A percentile compares a stretch with the other conserved stretches of the same genome.
Conservation (phyloP, 2,888 invertebrate genomes). For the Drosophila mettleri region DNA sequence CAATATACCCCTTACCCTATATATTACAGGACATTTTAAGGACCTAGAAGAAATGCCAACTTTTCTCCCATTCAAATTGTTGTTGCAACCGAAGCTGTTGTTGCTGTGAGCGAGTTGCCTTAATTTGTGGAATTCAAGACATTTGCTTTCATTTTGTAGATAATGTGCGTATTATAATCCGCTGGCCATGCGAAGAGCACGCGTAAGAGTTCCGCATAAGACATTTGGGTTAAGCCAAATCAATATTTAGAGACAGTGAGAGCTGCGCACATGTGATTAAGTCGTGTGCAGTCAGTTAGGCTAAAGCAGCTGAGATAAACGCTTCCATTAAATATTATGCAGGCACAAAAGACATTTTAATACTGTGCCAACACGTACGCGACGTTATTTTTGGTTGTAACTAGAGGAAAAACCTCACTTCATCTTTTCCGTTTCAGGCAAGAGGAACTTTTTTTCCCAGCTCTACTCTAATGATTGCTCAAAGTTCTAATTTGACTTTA, state of each 20-base stretch:
- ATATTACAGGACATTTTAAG: constrained; percentile 21
- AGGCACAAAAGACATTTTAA: constrained; percentile 67
- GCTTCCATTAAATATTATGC: constrained; percentile 65
- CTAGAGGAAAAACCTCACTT: constrained; percentile 9
- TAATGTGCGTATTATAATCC: constrained; percentile 74
- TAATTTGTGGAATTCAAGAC: constrained; percentile 77
- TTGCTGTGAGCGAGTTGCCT: constrained; percentile 37
- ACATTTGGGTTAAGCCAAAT: constrained; percentile 52
- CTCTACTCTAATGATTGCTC: constrained; percentile 51
- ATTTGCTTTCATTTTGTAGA: constrained; percentile 74
- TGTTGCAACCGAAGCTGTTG: constrained; percentile 8
- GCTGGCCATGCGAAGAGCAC: constrained; percentile 43
- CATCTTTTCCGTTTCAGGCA: constrained; percentile 1
- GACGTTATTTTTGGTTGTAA: constrained; percentile 22
- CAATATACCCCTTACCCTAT: not conserved
- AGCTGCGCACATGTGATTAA: constrained; percentile 62
- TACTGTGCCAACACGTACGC: constrained; percentile 36
- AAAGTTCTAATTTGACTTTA: constrained; percentile 69
- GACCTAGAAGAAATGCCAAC: constrained; percentile 44
- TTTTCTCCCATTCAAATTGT: constrained; percentile 26
- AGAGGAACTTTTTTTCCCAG: too few species aligned
- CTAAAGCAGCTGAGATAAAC: constrained; percentile 69
- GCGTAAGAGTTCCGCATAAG: not conserved
- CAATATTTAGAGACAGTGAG: constrained; percentile 55
- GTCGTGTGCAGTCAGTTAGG: constrained; percentile 72